These are phyloP conservation scores for Tyrophagus putrescentiae DNA, from an alignment of 1,140 invertebrate genomes.

Conservation along the genomic window DNA sequence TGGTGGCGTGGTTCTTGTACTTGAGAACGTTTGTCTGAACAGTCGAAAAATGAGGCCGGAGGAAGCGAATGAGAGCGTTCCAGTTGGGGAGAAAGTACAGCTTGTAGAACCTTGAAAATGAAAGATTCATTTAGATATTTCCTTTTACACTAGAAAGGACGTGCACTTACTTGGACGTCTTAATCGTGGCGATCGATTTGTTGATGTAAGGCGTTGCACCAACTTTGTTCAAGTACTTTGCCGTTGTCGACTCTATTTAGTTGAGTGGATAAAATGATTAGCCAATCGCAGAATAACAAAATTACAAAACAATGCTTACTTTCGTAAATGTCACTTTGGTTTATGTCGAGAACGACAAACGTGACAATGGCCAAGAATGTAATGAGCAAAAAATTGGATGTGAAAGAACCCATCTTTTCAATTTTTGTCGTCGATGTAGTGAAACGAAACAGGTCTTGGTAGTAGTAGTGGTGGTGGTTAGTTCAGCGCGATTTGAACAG, in stretches of 20 bases:
- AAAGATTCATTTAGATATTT: not conserved
- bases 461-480: no score
- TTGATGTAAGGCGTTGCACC: not conserved
- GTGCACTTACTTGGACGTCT: not conserved
- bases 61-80: not conserved
- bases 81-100: constrained; percentile 3
- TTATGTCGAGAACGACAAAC: constrained; percentile 2
- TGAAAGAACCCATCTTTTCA: not conserved
- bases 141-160: no score
- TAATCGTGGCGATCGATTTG: not conserved
- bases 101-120: not conserved
- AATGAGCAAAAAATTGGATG: not conserved
- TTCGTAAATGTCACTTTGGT: not conserved
- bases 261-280: not conserved
- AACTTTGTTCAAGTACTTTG: constrained; percentile 8
- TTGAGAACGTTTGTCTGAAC: not conserved
- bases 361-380: not conserved
- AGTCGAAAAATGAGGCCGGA: not conserved
- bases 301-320: not conserved
- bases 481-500: no score
- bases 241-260: not conserved
- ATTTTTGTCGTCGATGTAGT: no score
- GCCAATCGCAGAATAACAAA: not conserved
- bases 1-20: not conserved
- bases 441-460: no score